Evolutionary conservation across 2,797 vertebrate genomes (phyloP).

Genomic region (Aplochiton taeniatus): DNA sequence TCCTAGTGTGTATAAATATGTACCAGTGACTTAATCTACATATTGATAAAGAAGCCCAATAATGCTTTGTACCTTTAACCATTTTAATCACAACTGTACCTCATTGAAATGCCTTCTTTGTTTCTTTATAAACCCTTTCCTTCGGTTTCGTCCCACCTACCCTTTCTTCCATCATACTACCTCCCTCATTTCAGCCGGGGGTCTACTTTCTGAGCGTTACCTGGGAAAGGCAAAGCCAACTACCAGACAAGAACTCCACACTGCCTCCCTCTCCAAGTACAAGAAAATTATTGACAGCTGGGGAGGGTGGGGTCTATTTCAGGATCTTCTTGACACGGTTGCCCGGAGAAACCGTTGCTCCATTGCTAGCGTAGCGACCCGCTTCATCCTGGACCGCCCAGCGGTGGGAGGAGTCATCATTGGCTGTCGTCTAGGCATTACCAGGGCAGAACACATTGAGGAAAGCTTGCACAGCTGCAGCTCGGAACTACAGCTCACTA

Average conservation of each 20-base stretch:
- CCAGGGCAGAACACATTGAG: constrained; percentile 52
- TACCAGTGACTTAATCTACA: not conserved
- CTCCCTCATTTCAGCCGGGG: constrained; percentile 51
- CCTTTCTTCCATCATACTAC: no score
- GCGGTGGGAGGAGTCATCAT: constrained; percentile 61
- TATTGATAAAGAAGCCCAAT: not conserved
- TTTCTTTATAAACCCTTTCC: constrained; percentile 9
- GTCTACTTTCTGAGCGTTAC: constrained; percentile 54
- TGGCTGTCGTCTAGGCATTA: constrained; percentile 54
- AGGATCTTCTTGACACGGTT: constrained; percentile 55
- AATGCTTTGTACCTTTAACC: not conserved
- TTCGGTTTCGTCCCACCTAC: not conserved
- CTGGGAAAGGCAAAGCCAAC: constrained; percentile 43
- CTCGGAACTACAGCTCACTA: constrained; percentile 40
- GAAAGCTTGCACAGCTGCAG: constrained; percentile 57
- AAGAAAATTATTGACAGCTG: constrained; percentile 55
- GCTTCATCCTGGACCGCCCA: constrained; percentile 54
- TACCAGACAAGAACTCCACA: constrained; percentile 49
- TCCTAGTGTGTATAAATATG: no score
- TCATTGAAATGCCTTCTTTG: constrained; percentile 21
- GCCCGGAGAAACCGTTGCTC: constrained; percentile 48
- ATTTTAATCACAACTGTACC: constrained; percentile 25
- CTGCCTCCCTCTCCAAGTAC: constrained; percentile 58
- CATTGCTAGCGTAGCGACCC: constrained; percentile 52
- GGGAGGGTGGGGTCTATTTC: constrained; percentile 59